phyloP scores from a whole-genome alignment of 1,140 invertebrate genomes.

The Diachasma alloeum region DNA sequence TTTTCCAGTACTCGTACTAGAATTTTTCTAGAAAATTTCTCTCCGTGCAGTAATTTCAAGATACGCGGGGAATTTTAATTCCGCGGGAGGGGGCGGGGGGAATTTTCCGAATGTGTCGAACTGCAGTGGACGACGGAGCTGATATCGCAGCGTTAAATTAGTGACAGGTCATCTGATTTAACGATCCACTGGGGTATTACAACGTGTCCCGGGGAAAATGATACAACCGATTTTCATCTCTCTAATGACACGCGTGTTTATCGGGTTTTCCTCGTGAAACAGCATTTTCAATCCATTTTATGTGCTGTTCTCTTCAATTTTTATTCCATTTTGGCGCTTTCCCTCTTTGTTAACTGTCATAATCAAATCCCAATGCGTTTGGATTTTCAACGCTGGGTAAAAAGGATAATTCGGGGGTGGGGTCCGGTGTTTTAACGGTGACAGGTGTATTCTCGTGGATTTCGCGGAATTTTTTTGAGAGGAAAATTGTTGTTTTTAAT shows the following conservation, averaged over 20 bases:
- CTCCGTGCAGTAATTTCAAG: no score
- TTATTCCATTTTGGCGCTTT: background rate
- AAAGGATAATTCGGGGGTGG: background rate
- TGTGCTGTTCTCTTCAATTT: background rate
- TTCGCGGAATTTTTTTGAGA: no score
- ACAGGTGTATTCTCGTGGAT: background rate
- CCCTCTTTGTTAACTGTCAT: background rate
- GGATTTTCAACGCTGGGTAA: background rate
- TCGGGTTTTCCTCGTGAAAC: background rate
- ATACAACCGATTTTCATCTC: slow-evolving; percentile 10
- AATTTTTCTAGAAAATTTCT: no score
- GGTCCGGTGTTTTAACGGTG: background rate
- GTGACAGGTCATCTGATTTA: slow-evolving; percentile 53
- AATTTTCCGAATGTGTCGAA: no score
- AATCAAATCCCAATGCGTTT: slow-evolving; percentile 10
- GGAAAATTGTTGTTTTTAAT: no score
- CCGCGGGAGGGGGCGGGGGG: no score
- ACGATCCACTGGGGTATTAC: slow-evolving; percentile 35
- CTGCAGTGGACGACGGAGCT: no score
- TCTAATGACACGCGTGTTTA: background rate
- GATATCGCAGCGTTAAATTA: slow-evolving; percentile 24
- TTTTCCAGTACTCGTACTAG: no score
- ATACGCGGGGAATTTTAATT: no score
- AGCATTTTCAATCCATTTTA: slow-evolving; percentile 8
- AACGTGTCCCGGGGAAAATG: background rate